Base-by-base conservation (phyloP, 2,113 vertebrate species). In the Stegastes partitus region DNA sequence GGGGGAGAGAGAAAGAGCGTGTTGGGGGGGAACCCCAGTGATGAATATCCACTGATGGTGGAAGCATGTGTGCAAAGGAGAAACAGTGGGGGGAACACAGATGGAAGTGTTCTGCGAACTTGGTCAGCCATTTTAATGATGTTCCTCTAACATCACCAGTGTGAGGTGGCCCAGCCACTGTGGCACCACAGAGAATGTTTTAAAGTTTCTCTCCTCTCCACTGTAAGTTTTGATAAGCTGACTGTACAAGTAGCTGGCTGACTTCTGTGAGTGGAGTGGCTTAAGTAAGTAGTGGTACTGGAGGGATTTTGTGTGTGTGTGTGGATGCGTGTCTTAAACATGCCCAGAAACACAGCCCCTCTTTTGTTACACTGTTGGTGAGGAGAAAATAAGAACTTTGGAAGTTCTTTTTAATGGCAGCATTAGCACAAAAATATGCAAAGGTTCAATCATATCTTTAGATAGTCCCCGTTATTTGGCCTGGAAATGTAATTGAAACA, bases 101-200 rank as follows among this genome's bases (percentile, higher is more conserved):
- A 92, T 92, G 91, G 88, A 91, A 89, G 87, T 88, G 89, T 93
- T 93, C 85, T 86, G 70, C 73, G 79, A 88, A 90, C 87, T 89
- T 81, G 82, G 77, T 86, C 91, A 83, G 84, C 85, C 86, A 83
- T 90, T 93, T 90, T 92, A 91, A 93, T 84, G 86, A 90, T 83
- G 85, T 68, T 91, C 74, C 80, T 81, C 70, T 69, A 59, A 91
- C 74, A 57, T 81, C 63, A 68, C 90, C 90, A 89, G 79, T 68
- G 84, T 89, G 92, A 91, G 81, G 80, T 87, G 82, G 80, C 67
- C 63, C 63, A 76, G 77, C 65, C 72, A 51, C 82, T 58, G 79
- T 76, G 74, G 68, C 81, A 72, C 77, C 68, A 68, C 71, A 69
- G 77, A 74, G 77, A 28, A 61, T 16, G 7, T 49, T 77, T 67